A percentile compares a stretch with the other conserved stretches of the same genome.
Conservation (phyloP, 1,140 invertebrate genomes). For the Drosophila tropicalis region DNA sequence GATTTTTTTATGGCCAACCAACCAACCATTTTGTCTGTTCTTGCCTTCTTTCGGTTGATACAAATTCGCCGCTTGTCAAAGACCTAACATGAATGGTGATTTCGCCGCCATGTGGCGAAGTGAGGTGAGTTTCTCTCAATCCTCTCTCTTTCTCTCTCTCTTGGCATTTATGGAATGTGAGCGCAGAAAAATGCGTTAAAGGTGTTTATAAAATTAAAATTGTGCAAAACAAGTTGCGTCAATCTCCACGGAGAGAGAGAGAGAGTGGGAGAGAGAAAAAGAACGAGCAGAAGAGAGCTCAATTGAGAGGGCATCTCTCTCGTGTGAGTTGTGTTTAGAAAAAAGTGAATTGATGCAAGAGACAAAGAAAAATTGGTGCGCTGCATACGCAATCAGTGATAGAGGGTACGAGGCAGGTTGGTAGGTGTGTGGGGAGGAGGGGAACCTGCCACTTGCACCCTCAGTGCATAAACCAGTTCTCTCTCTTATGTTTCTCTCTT, state of each 20-base stretch:
- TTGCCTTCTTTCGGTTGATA: constrained; percentile 31
- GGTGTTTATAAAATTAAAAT: constrained; percentile 82
- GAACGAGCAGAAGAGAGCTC: constrained; percentile 19
- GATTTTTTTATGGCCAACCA: constrained; percentile 58
- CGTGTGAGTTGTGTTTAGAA: constrained; percentile 56
- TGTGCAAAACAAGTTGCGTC: constrained; percentile 79
- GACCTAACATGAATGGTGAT: constrained; percentile 64
- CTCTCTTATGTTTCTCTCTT: constrained; percentile 19
- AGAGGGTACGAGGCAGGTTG: constrained; percentile 2
- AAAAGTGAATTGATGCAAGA: constrained; percentile 75
- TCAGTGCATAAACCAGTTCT: constrained; percentile 71
- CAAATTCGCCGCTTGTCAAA: constrained; percentile 31
- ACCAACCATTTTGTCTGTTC: constrained; percentile 79
- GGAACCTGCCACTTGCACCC: constrained; percentile 74
- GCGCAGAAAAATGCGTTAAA: constrained; percentile 81
- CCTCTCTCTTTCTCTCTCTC: constrained; percentile 23
- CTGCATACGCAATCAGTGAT: constrained; percentile 53
- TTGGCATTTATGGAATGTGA: constrained; percentile 80
- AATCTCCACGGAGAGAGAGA: constrained; percentile 8
- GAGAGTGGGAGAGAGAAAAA: constrained; percentile 16
- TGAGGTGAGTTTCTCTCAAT: constrained; percentile 63
- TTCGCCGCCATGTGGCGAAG: constrained; percentile 43
- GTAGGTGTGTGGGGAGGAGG: constrained; percentile 2
- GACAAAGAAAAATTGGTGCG: constrained; percentile 78
- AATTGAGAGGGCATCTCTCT: constrained; percentile 23